Evolutionary conservation across 2,888 invertebrate species (phyloP).

Genomic region (Platycheirus rosarum): DNA sequence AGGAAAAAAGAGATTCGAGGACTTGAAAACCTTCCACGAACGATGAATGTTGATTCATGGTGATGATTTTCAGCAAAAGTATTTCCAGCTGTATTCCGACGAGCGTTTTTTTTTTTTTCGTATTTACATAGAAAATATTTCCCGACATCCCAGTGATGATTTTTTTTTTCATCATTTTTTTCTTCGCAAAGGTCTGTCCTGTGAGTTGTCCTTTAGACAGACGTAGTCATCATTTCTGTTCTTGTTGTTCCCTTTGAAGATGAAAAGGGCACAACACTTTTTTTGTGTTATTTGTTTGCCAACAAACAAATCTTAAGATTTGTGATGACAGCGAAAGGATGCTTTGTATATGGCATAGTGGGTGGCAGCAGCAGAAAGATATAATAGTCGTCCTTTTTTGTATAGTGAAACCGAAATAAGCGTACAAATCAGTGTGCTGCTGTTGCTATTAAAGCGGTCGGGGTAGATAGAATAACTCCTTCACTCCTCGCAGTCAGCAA

Average conservation of each 20-base stretch:
- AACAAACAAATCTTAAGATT: slow-evolving; percentile 71
- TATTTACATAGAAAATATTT: slow-evolving; percentile 47
- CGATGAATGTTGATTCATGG: slow-evolving; percentile 71
- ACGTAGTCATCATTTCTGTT: slow-evolving; percentile 67
- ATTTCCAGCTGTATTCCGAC: slow-evolving; percentile 26
- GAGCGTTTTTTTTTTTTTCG: slow-evolving; percentile 24
- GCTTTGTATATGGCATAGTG: slow-evolving; percentile 35
- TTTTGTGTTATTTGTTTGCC: slow-evolving; percentile 64
- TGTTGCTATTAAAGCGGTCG: slow-evolving; percentile 1
- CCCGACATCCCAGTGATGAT: slow-evolving; percentile 48
- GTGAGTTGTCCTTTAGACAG: slow-evolving; percentile 69
- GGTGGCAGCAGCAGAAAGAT: slow-evolving; percentile 12
- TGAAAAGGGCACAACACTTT: slow-evolving; percentile 70
- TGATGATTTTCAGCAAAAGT: slow-evolving; percentile 67
- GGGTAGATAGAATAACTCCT: slow-evolving; percentile 3
- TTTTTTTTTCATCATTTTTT: slow-evolving; percentile 27
- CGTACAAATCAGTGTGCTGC: slow-evolving; percentile 48
- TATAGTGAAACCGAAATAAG: slow-evolving; percentile 35
- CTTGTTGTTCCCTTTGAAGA: slow-evolving; percentile 65
- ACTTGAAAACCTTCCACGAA: slow-evolving; percentile 63
- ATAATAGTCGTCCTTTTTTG: slow-evolving; percentile 27
- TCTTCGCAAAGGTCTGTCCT: slow-evolving; percentile 39
- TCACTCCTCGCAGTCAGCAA: background rate
- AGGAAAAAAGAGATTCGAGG: slow-evolving; percentile 27
- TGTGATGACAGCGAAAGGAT: slow-evolving; percentile 70